Conservation (phyloP, 2,888 invertebrate species). For the Papilio protenor region DNA sequence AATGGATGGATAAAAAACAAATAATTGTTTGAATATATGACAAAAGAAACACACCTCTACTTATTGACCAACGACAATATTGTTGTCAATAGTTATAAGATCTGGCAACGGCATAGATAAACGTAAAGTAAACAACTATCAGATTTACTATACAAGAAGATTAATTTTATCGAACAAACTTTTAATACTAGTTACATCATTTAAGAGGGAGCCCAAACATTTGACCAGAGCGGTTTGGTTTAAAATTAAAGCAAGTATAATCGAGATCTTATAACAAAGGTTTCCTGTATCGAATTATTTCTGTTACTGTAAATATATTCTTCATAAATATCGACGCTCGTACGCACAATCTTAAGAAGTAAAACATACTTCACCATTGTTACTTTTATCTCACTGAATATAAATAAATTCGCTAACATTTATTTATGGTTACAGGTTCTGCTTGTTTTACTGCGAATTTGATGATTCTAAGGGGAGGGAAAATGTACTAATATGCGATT, state of each 20-base stretch:
- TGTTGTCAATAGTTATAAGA: too few relatives aligned
- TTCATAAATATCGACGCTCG: neutral
- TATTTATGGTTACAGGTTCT: neutral
- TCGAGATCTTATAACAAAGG: neutral
- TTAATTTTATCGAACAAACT: neutral
- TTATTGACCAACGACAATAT: too few relatives aligned
- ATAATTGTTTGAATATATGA: too few relatives aligned
- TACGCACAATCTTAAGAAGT: slow-evolving; percentile 15
- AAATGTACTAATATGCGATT: neutral
- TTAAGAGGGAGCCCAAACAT: neutral
- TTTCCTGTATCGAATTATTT: slow-evolving; percentile 2
- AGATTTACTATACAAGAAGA: too few relatives aligned
- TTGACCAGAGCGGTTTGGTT: neutral
- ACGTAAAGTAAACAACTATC: too few relatives aligned
- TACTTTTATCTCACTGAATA: slow-evolving; percentile 15
- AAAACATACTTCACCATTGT: slow-evolving; percentile 13
- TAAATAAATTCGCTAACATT: slow-evolving; percentile 2
- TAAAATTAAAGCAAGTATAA: neutral
- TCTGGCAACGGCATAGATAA: too few relatives aligned
- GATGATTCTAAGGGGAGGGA: neutral
- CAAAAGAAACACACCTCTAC: too few relatives aligned
- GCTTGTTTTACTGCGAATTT: neutral
- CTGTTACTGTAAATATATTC: slow-evolving; percentile 1
- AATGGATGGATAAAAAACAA: too few relatives aligned
- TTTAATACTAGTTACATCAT: neutral